Conservation (phyloP, 1,140 invertebrate genomes). For the Hesperophylax magnus region DNA sequence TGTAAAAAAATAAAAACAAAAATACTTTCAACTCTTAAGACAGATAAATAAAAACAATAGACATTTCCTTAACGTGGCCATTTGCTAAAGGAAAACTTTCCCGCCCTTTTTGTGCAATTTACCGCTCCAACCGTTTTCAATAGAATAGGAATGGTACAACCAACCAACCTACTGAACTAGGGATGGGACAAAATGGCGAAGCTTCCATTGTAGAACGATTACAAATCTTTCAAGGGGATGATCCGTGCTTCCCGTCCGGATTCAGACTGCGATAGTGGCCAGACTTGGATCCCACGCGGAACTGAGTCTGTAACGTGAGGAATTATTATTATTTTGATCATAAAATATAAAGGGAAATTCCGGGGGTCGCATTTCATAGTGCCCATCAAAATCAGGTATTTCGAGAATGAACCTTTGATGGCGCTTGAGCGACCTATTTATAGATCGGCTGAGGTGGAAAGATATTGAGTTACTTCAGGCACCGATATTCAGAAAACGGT, state of each 20-base stretch:
- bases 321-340: no score
- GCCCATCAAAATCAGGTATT: background rate
- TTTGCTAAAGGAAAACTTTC: slow-evolving; percentile 29
- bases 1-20: background rate
- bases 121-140: slow-evolving; percentile 6
- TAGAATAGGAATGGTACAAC: background rate
- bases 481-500: no score
- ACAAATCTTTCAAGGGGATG: slow-evolving; percentile 32
- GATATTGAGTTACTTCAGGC: no score
- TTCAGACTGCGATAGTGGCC: background rate
- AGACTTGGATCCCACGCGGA: background rate
- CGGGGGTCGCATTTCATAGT: background rate
- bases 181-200: no score
- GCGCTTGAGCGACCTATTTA: no score
- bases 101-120: slow-evolving; percentile 34
- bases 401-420: background rate
- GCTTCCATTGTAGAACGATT: slow-evolving; percentile 10
- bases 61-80: background rate
- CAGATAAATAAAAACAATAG: slow-evolving; percentile 38
- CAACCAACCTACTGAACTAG: no score
- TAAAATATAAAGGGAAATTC: background rate
- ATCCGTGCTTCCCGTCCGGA: slow-evolving; percentile 8
- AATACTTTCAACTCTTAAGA: background rate
- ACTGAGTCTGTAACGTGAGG: background rate
- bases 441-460: no score